Base-by-base conservation (phyloP, 2,888 invertebrate species). In the Buathra laborator region DNA sequence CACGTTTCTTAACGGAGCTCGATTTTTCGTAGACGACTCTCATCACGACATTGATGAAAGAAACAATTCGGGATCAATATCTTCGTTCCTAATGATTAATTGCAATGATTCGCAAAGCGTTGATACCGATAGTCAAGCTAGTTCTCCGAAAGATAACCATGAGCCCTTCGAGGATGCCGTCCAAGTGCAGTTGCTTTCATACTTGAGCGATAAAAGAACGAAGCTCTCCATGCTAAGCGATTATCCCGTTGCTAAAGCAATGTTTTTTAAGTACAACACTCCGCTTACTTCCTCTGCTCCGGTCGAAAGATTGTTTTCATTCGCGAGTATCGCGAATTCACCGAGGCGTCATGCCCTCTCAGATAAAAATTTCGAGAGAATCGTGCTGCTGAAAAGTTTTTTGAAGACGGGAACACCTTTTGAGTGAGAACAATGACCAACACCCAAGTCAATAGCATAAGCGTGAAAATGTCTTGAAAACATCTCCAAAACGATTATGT, bases 211-310 rank as follows among this genome's bases (percentile, higher is more conserved):
- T 10, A 16, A 37, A 24, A 67, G 72, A 44, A 53, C 44, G 37
- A 59, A 44, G 37, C 37, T 79, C 16, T 37, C n/a, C 29, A 44
- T 59, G 44, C 62, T 71, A 0, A 19, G 10, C 62, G 44, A 56
- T 29, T 70, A 62, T 44, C 46, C 56, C 5, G 29, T 74, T 5
- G 74, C 67, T 32, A 48, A 74, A 74, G 66, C 51, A 74, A 37
- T 83, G 12, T 83, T 83, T 51, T 48, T 71, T 4, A 77, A 77
- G 29, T 83, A 72, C 24, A 24, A 24, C 24, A 24, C 24, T 24
- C 24, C 24, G 24, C 24, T 24, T 24, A 24, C 24, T 24, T 24
- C 24, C 24, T 24, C 24, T 24, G 24, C 24, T 24, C 24, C 24
- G 24, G 24, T 24, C 24, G 24, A 24, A 24, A 24, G 44, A 44